Evolutionary conservation across 2,888 invertebrate genomes (phyloP).

Genomic region (Pachycephus smyrnensis): DNA sequence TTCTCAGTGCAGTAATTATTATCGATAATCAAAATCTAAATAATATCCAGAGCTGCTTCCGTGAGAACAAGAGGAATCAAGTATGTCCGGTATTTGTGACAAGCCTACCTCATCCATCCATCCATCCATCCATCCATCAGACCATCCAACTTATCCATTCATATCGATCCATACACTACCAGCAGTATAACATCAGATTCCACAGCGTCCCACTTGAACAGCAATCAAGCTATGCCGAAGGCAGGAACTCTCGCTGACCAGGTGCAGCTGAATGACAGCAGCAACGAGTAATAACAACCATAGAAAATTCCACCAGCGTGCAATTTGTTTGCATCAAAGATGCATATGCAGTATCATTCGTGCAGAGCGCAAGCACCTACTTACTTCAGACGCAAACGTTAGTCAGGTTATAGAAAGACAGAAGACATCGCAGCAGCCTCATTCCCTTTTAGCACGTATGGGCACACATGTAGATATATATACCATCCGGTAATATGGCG

Average conservation of each 20-base stretch:
- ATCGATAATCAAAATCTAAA: too few relatives aligned
- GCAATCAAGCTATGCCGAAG: neutral
- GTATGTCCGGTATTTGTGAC: neutral
- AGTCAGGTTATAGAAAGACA: neutral
- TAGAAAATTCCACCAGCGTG: neutral
- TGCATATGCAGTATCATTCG: neutral
- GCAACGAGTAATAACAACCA: neutral
- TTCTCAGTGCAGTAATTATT: too few relatives aligned
- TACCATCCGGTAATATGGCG: neutral
- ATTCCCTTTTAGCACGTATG: neutral
- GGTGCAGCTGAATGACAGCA: conserved; percentile 3
- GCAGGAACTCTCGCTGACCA: neutral
- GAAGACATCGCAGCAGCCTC: neutral
- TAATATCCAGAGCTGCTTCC: neutral
- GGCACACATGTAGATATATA: neutral
- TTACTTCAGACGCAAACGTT: neutral
- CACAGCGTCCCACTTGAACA: conserved; percentile 2
- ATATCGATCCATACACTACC: neutral
- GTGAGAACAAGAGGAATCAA: neutral
- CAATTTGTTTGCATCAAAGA: neutral
- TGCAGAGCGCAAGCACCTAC: neutral
- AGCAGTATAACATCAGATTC: neutral
- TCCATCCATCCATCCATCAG: too few relatives aligned
- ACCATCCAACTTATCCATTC: neutral
- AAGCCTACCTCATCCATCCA: neutral